Evolutionary conservation across 2,888 invertebrate genomes (phyloP), one percentile per base, ranked within the genome.

Genomic region (Philhelius pedissequus): DNA sequence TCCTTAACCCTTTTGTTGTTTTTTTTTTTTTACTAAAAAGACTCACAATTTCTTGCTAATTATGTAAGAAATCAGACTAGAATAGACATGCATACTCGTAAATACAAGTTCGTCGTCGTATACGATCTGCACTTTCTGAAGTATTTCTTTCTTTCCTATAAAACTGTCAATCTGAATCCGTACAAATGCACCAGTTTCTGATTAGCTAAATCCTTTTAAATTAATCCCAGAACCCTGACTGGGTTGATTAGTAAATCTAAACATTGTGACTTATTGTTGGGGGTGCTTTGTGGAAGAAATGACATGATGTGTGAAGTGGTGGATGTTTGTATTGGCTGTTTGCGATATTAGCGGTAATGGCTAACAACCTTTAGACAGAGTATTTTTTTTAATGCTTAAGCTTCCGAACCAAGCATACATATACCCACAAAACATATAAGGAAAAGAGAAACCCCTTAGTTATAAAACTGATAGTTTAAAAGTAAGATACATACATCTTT

Each of bases 161-260:
- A 75, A 80, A 71, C 56, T 81, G 76, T 86, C 86, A 86, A 86
- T 86, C 86, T 80, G 86, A 76, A 86, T 30, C 80, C 86, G 38
- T 73, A 80, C 52, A 81, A 77, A 20, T 77, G 40, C 68, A n/a
- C 25, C 64, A 62, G 84, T 84, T 84, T 84, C 71, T 84, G 84
- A 84, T 84, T 84, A 84, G 70, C 79, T 84, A 84, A 84, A 84
- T 80, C 79, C 84, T 48, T 56, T 76, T 76, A 56, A 80, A 80
- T 70, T 86, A 86, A 86, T 76, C 73, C 86, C 20, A 77, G 77
- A 71, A 75, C 79, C 71, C 70, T 75, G 71, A 76, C 66, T 71
- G 71, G 75, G 84, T 71, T 84, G 84, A 80, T 80, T 84, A 48
- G 70, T 62, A 86, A 86, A 86, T 86, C 86, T 83, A 81, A 81